Evolutionary conservation across 2,113 vertebrate species (phyloP).

Genomic region (rat (Rattus norvegicus)): GRCr8 NC_086020.1:199939001-199939500

Average conservation of each 20-base stretch:
- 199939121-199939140: background rate
- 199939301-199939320: conserved; percentile 83
- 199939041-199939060: background rate
- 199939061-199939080: background rate
- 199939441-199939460: conserved; percentile 67
- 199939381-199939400: conserved; percentile 85
- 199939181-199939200: conserved; percentile 35
- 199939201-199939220: background rate
- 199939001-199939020: background rate
- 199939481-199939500: conserved; percentile 90
- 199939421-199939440: conserved; percentile 12
- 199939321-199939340: conserved; percentile 84
- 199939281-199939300: conserved; percentile 70
- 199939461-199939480: conserved; percentile 73
- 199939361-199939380: conserved; percentile 81
- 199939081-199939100: background rate
- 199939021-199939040: conserved; percentile 17
- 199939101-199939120: background rate
- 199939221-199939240: conserved; percentile 44
- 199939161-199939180: background rate
- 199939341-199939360: conserved; percentile 85
- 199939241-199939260: conserved; percentile 63
- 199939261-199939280: conserved; percentile 54
- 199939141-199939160: conserved; percentile 52
- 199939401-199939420: conserved; percentile 83